Base-by-base conservation (phyloP, 2,888 invertebrate species). In the Callimorpha dominula region DNA sequence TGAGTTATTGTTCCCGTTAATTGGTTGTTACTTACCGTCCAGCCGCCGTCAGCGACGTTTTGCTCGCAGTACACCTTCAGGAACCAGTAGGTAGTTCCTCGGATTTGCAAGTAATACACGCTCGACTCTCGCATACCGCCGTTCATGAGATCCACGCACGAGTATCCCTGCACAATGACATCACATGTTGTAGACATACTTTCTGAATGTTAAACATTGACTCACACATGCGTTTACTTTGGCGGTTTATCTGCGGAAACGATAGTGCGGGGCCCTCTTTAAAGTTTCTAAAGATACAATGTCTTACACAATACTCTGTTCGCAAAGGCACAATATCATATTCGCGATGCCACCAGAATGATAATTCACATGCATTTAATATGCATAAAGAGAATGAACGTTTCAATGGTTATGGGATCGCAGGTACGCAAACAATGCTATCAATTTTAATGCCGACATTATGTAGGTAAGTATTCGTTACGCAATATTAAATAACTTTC, bases 21-120 rank as follows among this genome's bases (percentile, higher is more conserved):
- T 60, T 68, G 65, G 4, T 17, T 17, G 20, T 9, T 17, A 78
- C 97, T 97, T 96, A 99, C 99, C 93, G 98, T 99, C 99, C 99
- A 99, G 72, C 99, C 99, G 73, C 99, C 99, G 86, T 98, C 98
- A 54, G 98, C 97, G 17, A 98, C 96, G 89, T 98, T 98, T 91
- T 99, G 98, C 88, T 99, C 98, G 91, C 99, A 99, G 93, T 96
- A 98, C 31, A 98, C 98, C 91, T 98, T 98, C 79, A 98, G 96
- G 96, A 98, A 99, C 98, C 98, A 98, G 93, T 98, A 99, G 1
- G 98, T 98, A 7, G 98, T 98, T 60, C 98, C 98, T 75, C 98
- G 96, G 85, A 98, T 98, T 96, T 98, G 98, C 72, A 99, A 95
- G 89, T 98, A 98, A 92, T 98, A 99, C 0, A 98, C 98, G 43